Percentiles rank a stretch among this genome's conserved stretches.
Conservation (phyloP, 2,113 vertebrate species). For the Brachypodius melanocephalos region DNA sequence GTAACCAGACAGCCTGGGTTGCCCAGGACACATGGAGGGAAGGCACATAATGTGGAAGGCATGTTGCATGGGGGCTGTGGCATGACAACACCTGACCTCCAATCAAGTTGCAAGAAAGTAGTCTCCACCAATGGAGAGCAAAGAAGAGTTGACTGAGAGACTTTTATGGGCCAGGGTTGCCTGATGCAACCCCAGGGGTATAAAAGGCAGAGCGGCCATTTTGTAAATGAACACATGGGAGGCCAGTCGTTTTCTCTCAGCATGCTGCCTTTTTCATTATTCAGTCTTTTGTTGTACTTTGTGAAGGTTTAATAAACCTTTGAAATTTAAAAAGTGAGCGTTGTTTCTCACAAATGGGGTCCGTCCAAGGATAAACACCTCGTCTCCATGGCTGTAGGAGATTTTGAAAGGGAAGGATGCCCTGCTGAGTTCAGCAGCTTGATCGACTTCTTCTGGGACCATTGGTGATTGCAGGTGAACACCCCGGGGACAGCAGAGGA, state of each 20-base stretch:
- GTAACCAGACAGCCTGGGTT: background rate
- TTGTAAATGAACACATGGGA: background rate
- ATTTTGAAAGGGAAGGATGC: background rate
- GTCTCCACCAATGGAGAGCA: background rate
- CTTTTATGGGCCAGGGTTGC: background rate
- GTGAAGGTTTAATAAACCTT: background rate
- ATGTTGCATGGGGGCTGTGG: background rate
- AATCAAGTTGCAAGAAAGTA: background rate
- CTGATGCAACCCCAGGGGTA: background rate
- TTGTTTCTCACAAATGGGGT: background rate
- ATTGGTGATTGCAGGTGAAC: background rate
- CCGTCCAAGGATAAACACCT: background rate
- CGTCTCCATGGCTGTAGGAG: background rate
- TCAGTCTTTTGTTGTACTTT: background rate
- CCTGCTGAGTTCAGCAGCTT: background rate
- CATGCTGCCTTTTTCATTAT: background rate
- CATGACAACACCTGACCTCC: background rate
- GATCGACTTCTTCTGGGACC: background rate
- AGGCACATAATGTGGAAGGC: background rate
- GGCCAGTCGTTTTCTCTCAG: background rate
- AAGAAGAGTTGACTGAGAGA: background rate
- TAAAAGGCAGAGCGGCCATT: background rate
- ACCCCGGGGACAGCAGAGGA: background rate
- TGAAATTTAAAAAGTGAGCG: background rate
- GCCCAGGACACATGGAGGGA: background rate